These are phyloP conservation scores for Clarias fuscus DNA, from an alignment of 2,797 vertebrate species.

Conservation along the genomic window DNA sequence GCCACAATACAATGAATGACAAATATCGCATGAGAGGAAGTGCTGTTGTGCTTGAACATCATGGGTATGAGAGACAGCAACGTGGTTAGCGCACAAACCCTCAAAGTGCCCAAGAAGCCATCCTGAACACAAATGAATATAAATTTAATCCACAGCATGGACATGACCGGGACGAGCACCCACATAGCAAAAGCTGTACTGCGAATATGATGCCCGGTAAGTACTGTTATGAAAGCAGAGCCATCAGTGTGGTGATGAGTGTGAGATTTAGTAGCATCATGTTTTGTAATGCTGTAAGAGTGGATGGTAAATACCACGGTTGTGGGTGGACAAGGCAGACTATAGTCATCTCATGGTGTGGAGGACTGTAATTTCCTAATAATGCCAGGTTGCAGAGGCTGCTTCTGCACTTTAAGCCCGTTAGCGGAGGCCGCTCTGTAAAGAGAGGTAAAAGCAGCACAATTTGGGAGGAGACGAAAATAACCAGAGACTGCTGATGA, in stretches of 20 bases:
- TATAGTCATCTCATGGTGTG: constrained; percentile 30
- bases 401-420: constrained; percentile 4
- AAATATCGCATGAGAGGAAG: no score
- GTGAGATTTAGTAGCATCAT: constrained; percentile 34
- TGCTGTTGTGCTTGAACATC: no score
- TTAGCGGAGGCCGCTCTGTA: constrained; percentile 19
- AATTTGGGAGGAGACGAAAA: constrained; percentile 43
- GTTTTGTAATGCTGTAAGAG: constrained; percentile 31
- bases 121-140: not conserved
- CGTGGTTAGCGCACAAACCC: constrained; percentile 16
- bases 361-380: constrained; percentile 53
- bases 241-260: constrained; percentile 31
- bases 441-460: constrained; percentile 39
- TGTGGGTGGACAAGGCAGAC: constrained; percentile 43
- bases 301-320: constrained; percentile 31
- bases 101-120: not conserved
- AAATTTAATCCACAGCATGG: not conserved
- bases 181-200: not conserved
- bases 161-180: not conserved
- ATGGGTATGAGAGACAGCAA: constrained; percentile 20
- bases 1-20: no score
- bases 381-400: constrained; percentile 48
- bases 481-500: constrained; percentile 33
- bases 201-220: not conserved
- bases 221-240: constrained; percentile 41